These are phyloP conservation scores for Lycophotia porphyrea DNA, from an alignment of 2,888 invertebrate genomes.

Conservation along the genomic window DNA sequence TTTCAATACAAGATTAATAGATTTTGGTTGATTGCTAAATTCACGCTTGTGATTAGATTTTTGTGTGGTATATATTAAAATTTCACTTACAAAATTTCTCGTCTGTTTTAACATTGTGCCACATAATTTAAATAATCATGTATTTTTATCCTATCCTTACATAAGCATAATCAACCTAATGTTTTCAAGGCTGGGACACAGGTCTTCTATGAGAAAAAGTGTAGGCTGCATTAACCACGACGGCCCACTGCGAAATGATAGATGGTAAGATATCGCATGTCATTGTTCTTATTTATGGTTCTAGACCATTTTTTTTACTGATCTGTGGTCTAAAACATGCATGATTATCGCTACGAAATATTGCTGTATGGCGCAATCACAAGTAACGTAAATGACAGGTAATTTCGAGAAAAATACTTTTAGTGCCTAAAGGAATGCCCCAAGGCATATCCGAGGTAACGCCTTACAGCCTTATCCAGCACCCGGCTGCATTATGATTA, in stretches of 20 bases:
- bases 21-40: slow-evolving; percentile 30
- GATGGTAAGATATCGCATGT: not conserved
- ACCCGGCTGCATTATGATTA: slow-evolving; percentile 76
- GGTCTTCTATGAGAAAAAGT: not conserved
- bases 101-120: not conserved
- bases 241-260: not conserved
- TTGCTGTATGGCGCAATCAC: not conserved
- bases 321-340: not conserved
- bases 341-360: not conserved
- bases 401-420: slow-evolving; percentile 3
- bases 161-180: not conserved
- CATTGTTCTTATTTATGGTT: not conserved
- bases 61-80: not conserved
- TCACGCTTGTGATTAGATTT: not conserved
- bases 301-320: not conserved
- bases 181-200: not conserved
- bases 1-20: slow-evolving; percentile 45
- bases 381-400: not conserved
- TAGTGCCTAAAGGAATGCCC: slow-evolving; percentile 28
- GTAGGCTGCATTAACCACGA: not conserved
- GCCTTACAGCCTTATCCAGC: slow-evolving; percentile 78
- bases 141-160: not conserved
- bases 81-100: not conserved
- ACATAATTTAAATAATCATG: not conserved
- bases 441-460: slow-evolving; percentile 60